Conservation (phyloP, 2,113 vertebrate genomes). For the Lates calcarifer region DNA sequence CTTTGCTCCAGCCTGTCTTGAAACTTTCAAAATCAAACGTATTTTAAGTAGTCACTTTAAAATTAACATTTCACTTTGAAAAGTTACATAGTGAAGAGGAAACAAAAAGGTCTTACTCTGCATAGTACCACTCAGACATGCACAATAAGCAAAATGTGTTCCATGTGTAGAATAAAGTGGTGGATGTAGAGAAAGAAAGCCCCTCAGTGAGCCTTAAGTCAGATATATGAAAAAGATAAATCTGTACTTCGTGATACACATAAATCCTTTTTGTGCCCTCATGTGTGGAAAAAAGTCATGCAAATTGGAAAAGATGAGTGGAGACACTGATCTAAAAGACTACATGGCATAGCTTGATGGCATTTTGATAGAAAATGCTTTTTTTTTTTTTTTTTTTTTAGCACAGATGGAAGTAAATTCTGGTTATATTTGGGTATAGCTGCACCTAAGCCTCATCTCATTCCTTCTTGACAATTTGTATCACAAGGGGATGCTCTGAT, state of each 20-base stretch:
- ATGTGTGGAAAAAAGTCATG: background rate
- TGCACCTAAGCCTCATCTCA: conserved; percentile 40
- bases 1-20: no score
- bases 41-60: no score
- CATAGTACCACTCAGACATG: background rate
- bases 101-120: background rate
- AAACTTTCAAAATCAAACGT: no score
- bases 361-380: conserved; percentile 21
- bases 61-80: background rate
- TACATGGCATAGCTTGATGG: background rate
- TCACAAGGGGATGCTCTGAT: conserved; percentile 55
- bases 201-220: background rate
- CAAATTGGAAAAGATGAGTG: background rate
- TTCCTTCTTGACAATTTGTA: conserved; percentile 38
- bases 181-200: background rate
- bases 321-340: background rate
- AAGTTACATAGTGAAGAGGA: background rate
- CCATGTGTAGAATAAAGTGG: conserved; percentile 1
- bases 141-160: background rate
- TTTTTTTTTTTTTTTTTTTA: no score
- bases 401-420: background rate
- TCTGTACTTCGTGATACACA: background rate
- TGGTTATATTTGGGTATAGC: background rate
- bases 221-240: conserved; percentile 3
- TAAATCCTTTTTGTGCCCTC: background rate